Evolutionary conservation across 2,113 vertebrate genomes (phyloP).

Genomic region (Todiramphus saurophagus): DNA sequence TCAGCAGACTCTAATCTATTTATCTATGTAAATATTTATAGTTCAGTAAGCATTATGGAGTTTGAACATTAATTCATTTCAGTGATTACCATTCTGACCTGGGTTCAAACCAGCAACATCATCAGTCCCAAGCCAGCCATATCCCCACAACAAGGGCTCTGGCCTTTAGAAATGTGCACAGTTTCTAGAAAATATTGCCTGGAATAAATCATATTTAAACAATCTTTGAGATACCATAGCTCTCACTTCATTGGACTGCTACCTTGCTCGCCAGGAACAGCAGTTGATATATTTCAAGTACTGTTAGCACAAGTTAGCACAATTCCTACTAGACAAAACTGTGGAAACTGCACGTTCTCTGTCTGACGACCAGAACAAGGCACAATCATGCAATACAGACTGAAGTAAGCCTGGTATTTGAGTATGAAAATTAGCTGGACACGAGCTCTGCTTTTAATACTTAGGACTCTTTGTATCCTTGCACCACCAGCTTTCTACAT

Average conservation of each 20-base stretch:
- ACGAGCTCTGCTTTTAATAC: not conserved
- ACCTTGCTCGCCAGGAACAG: not conserved
- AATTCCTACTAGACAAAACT: not conserved
- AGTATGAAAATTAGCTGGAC: not conserved
- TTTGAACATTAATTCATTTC: not conserved
- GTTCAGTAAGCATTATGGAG: not conserved
- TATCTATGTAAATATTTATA: not conserved
- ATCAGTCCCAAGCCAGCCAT: not conserved
- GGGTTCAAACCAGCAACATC: not conserved
- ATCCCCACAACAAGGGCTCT: not conserved
- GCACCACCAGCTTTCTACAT: not conserved
- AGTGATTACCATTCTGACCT: not conserved
- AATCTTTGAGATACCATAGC: not conserved
- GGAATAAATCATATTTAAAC: not conserved
- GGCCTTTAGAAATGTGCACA: not conserved
- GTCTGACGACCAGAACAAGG: not conserved
- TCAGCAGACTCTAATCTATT: not conserved
- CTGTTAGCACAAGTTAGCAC: not conserved
- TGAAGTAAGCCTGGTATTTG: not conserved
- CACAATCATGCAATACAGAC: not conserved
- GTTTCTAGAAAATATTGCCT: not conserved
- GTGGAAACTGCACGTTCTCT: not conserved
- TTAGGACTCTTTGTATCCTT: not conserved
- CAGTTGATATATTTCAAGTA: not conserved
- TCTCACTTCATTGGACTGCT: not conserved